Conservation (phyloP, 2,888 invertebrate genomes). For the Azorinus chamasolen region DNA sequence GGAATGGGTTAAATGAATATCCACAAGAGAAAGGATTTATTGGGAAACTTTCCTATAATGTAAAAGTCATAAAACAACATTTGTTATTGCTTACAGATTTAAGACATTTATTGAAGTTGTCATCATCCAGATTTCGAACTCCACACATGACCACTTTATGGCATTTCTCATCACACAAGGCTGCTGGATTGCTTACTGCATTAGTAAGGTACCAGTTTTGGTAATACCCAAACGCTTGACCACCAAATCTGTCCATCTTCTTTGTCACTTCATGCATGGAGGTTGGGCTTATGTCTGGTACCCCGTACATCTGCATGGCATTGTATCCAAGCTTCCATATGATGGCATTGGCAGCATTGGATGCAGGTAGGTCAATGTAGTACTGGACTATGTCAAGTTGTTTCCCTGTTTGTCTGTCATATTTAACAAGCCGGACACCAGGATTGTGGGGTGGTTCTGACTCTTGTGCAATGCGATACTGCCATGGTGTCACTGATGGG, state of each 20-base stretch:
- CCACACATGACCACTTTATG: constrained; percentile 47
- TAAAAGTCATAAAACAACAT: too few species aligned
- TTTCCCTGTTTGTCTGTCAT: constrained; percentile 92
- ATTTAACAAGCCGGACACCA: constrained; percentile 95
- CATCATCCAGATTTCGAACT: constrained; percentile 22
- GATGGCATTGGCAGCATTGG: constrained; percentile 89
- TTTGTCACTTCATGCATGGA: constrained; percentile 91
- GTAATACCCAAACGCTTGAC: constrained; percentile 49
- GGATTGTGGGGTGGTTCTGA: constrained; percentile 91
- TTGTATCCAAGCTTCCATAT: constrained; percentile 95
- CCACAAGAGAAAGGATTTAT: too few species aligned
- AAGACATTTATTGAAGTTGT: constrained; percentile 21
- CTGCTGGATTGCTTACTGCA: constrained; percentile 6
- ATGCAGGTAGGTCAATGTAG: constrained; percentile 92
- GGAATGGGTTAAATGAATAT: too few species aligned
- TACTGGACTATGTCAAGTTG: constrained; percentile 96
- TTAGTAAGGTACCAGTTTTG: constrained; percentile 88
- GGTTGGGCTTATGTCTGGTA: constrained; percentile 92
- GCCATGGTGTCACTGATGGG: constrained; percentile 95
- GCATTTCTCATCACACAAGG: constrained; percentile 30
- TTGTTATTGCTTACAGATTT: constrained; percentile 5
- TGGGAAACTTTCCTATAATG: too few species aligned
- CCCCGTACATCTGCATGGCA: constrained; percentile 92
- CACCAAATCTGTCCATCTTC: constrained; percentile 28
- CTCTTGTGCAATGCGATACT: constrained; percentile 87